Conservation (phyloP, 2,797 vertebrate genomes). For the Holocentrus rufus region DNA sequence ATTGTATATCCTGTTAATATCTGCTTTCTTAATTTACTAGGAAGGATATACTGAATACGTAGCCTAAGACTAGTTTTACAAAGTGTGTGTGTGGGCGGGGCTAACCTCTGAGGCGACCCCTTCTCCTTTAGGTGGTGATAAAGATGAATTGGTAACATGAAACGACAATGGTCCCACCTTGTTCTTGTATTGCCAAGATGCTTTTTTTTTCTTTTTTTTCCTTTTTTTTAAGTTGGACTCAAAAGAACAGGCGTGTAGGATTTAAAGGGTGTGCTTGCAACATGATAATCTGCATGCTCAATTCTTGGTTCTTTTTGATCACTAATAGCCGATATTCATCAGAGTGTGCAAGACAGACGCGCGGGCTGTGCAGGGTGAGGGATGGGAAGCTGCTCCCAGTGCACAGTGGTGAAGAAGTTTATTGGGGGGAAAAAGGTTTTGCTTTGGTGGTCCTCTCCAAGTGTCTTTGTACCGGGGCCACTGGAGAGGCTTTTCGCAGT, state of each 20-base stretch:
- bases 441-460: constrained; percentile 36
- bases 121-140: constrained; percentile 51
- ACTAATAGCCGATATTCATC: constrained; percentile 47
- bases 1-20: constrained; percentile 58
- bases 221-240: constrained; percentile 34
- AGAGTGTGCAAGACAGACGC: constrained; percentile 49
- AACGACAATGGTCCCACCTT: constrained; percentile 45
- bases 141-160: constrained; percentile 49
- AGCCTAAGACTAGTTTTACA: constrained; percentile 24
- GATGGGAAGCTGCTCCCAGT: constrained; percentile 12
- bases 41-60: constrained; percentile 37
- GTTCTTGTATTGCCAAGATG: constrained; percentile 53
- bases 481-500: constrained; percentile 70
- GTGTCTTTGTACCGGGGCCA: constrained; percentile 30
- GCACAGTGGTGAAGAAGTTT: not conserved
- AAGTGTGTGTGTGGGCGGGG: constrained; percentile 22
- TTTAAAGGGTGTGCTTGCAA: constrained; percentile 54
- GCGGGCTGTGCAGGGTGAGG: constrained; percentile 26
- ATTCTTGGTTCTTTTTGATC: constrained; percentile 39
- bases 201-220: constrained; percentile 19
- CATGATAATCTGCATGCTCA: constrained; percentile 77
- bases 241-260: constrained; percentile 39
- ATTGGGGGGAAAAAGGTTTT: not conserved
- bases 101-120: constrained; percentile 28
- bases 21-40: constrained; percentile 44